These are phyloP conservation scores for Amblyjoppa proteus DNA, from an alignment of 2,888 invertebrate genomes.

Conservation along the genomic window DNA sequence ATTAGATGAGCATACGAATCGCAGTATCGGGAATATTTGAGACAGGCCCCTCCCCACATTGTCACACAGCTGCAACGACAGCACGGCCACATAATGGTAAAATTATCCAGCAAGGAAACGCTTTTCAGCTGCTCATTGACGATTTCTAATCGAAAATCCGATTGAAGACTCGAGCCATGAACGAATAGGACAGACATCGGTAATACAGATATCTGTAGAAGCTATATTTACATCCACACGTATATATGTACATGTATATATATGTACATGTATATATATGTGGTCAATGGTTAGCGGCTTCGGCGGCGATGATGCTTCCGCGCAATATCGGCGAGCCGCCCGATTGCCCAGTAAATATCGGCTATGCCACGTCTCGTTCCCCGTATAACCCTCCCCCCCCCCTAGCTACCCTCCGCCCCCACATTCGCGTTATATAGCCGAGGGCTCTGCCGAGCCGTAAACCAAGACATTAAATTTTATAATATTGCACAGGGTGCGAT, in stretches of 20 bases:
- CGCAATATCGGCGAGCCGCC: conserved; percentile 59
- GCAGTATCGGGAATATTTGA: neutral
- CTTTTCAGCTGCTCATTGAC: conserved; percentile 25
- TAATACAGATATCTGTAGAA: neutral
- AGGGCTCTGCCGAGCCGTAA: conserved; percentile 82
- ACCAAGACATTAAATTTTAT: conserved; percentile 85
- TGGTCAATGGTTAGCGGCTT: conserved; percentile 3
- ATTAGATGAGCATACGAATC: neutral
- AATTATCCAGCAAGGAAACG: conserved; percentile 13
- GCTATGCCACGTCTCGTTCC: conserved; percentile 66
- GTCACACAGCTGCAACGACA: conserved; percentile 7
- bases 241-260: neutral
- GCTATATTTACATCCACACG: neutral
- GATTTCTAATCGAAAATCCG: conserved; percentile 61
- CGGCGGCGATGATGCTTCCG: conserved; percentile 22
- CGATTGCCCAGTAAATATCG: conserved; percentile 83
- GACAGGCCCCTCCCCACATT: neutral
- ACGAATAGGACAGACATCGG: conserved; percentile 17
- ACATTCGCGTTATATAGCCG: conserved; percentile 78
- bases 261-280: neutral
- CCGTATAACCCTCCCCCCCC: neutral
- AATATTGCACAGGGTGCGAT: conserved; percentile 81
- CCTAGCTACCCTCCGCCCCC: conserved; percentile 8
- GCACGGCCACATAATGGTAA: neutral
- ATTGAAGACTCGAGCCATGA: conserved; percentile 44